Base-by-base conservation (phyloP, 2,888 invertebrate species). In the Salpingus planirostris region DNA sequence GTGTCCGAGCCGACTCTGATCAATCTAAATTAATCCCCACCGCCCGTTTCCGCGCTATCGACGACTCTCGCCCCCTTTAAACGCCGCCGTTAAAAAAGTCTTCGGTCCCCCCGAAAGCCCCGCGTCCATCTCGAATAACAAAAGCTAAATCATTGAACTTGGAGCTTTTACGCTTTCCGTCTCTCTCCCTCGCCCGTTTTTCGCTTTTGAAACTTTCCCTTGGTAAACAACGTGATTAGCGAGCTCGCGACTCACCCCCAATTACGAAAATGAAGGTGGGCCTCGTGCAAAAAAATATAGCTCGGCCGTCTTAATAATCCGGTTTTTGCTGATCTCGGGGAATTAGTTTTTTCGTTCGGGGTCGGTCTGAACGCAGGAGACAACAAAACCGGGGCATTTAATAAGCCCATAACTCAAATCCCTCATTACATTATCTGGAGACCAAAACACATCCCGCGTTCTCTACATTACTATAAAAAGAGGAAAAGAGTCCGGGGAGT, bases 21-120 rank as follows among this genome's bases (percentile, higher is more conserved):
- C 65, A 66, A 66, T 66, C 65, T 64, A 65, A 66, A 66, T 66
- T 65, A 66, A 66, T 65, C 64, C 64, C 62, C 60, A 52, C 57
- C 57, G 56, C 57, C 56, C 57, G 45, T 42, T 42, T 37, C 33
- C 33, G 33, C 22, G 42, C n/a, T n/a, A 33, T 38, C 36, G 31
- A 36, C 39, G n/a, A n/a, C n/a, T n/a, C n/a, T n/a, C n/a, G n/a
- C 32, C 39, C 49, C 52, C 44, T 57, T 58, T 60, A 61, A 62
- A 60, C 55, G 61, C 49, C 51, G 49, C 53, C 59, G 56, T 51
- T 60, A 61, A 62, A 62, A 60, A 57, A 50, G 29, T 30, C 37
- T 33, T 31, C n/a, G n/a, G n/a, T n/a, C 38, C 33, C 32, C 28
- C 36, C 38, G 30, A 36, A 31, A 33, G 38, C 42, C 39, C 31